These are phyloP conservation scores for Neopipo cinnamomea DNA, from an alignment of 2,113 vertebrate species.

Conservation along the genomic window DNA sequence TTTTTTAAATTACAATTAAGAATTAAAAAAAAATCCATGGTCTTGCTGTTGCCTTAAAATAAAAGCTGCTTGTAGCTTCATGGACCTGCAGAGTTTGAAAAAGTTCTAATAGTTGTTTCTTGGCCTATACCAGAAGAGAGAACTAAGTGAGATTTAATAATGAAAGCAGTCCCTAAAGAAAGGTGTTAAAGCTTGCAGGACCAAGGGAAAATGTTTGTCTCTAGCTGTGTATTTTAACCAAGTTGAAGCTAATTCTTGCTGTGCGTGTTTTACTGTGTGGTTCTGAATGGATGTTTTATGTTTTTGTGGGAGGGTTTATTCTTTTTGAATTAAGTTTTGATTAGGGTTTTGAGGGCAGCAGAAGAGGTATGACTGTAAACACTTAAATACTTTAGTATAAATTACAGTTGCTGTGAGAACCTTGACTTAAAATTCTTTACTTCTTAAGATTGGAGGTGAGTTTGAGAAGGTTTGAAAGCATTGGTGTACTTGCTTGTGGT, in stretches of 20 bases:
- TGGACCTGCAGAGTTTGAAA: too few relatives aligned
- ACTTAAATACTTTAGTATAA: not conserved
- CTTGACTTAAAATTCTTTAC: not conserved
- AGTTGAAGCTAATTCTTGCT: not conserved
- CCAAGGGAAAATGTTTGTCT: not conserved
- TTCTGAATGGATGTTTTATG: not conserved
- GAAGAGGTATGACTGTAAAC: too few relatives aligned
- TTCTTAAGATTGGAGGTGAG: not conserved
- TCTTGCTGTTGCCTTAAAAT: not conserved
- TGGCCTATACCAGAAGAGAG: not conserved
- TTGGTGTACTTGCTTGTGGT: not conserved
- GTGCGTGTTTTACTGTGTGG: not conserved
- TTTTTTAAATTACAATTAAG: not conserved
- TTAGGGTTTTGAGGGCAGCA: not conserved
- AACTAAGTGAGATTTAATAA: not conserved
- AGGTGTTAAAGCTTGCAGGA: not conserved
- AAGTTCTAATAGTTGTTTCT: not conserved
- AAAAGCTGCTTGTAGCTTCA: not conserved
- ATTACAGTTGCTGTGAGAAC: not conserved
- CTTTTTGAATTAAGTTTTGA: not conserved
- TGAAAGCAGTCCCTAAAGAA: not conserved
- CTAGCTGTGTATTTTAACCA: not conserved
- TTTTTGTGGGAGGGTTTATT: not conserved
- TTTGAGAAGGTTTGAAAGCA: not conserved
- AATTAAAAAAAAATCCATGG: not conserved